Evolutionary conservation across 2,797 vertebrate species (phyloP).

Genomic region (Chromobotia macracanthus): DNA sequence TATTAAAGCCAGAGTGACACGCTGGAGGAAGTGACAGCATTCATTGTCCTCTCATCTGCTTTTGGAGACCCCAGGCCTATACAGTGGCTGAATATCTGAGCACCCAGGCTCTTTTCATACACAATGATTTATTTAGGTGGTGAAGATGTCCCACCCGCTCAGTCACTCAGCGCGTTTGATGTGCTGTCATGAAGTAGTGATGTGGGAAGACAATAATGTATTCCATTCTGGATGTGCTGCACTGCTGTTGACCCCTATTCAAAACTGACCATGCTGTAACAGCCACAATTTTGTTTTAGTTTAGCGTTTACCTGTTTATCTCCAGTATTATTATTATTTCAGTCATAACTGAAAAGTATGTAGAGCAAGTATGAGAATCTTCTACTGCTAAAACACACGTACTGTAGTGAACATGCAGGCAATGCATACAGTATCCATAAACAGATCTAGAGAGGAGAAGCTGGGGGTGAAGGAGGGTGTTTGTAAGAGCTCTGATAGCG

Average conservation of each 20-base stretch:
- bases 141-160: neutral
- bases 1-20: slow-evolving; percentile 47
- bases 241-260: neutral
- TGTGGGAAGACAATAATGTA: neutral
- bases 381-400: too few species aligned
- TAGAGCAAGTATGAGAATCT: too few species aligned
- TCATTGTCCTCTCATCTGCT: neutral
- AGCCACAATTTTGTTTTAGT: neutral
- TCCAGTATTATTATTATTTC: too few species aligned
- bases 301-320: neutral
- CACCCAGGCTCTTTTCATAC: neutral
- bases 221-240: slow-evolving; percentile 7
- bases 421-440: too few species aligned
- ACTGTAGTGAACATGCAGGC: too few species aligned
- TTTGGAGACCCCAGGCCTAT: neutral
- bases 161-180: slow-evolving; percentile 25
- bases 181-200: slow-evolving; percentile 42
- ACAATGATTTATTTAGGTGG: slow-evolving; percentile 39
- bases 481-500: too few species aligned
- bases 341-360: too few species aligned
- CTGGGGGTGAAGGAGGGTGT: too few species aligned
- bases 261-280: neutral
- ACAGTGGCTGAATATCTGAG: slow-evolving; percentile 20
- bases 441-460: too few species aligned
- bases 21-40: slow-evolving; percentile 41